phyloP scores from a whole-genome alignment of 2,113 vertebrate species.

The Etia nguti region DNA sequence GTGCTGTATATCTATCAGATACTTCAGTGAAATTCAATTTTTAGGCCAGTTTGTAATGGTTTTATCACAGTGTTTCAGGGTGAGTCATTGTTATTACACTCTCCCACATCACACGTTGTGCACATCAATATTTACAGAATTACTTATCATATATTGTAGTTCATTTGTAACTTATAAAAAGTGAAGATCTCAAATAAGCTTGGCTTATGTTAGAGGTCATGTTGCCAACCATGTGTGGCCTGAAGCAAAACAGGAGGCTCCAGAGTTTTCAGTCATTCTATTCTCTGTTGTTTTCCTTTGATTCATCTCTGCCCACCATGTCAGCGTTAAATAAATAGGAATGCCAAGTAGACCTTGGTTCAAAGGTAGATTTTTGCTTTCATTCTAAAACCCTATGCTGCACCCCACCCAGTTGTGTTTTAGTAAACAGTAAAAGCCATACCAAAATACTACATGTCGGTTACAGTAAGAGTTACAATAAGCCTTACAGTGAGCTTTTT shows the following conservation, averaged over 20 bases:
- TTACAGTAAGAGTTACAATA: neutral
- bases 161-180: neutral
- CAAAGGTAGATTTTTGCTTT: neutral
- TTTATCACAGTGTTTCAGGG: neutral
- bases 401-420: neutral
- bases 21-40: neutral
- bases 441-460: neutral
- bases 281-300: neutral
- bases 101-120: neutral
- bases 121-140: neutral
- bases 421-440: neutral
- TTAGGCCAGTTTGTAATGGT: neutral
- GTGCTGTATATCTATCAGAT: neutral
- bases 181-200: neutral
- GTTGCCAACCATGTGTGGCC: neutral
- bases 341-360: neutral
- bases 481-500: neutral
- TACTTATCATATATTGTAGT: neutral
- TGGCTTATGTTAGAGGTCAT: neutral
- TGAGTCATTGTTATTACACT: neutral
- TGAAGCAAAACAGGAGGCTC: neutral
- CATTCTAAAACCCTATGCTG: neutral
- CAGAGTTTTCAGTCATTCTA: neutral
- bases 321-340: neutral
- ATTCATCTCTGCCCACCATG: neutral